Evolutionary conservation across 2,888 invertebrate genomes (phyloP).

Genomic region (Sminthurides aquaticus): DNA sequence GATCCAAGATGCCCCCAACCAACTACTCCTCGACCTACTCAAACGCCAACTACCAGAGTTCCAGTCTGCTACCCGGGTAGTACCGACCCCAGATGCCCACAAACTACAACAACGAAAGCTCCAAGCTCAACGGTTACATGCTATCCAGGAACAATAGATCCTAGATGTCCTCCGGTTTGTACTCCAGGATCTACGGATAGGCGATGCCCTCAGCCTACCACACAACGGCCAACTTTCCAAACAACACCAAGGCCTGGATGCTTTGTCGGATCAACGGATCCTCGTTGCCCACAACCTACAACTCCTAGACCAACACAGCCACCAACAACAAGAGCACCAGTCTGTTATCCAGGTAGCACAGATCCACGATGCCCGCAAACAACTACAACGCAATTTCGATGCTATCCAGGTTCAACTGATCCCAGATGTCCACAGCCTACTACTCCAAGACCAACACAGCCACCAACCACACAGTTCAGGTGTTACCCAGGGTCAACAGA

Average conservation of each 20-base stretch:
- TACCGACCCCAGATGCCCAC: constrained; percentile 28
- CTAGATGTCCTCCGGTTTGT: constrained; percentile 25
- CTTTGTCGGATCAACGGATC: constrained; percentile 27
- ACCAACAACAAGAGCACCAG: constrained; percentile 4
- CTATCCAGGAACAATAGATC: constrained; percentile 34
- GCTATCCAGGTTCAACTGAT: constrained; percentile 32
- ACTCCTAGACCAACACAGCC: constrained; percentile 30
- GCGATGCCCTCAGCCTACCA: constrained; percentile 31
- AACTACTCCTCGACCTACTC: background rate
- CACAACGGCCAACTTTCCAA: constrained; percentile 40
- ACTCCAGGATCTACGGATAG: constrained; percentile 24
- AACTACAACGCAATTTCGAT: constrained; percentile 34
- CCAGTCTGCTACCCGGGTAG: constrained; percentile 23
- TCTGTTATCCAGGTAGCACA: constrained; percentile 44
- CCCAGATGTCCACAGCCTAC: constrained; percentile 39
- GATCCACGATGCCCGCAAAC: constrained; percentile 34
- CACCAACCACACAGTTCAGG: constrained; percentile 21
- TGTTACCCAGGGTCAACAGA: background rate
- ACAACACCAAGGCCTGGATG: constrained; percentile 21
- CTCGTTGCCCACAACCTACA: constrained; percentile 37
- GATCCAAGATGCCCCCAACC: constrained; percentile 1
- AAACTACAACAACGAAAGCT: constrained; percentile 7
- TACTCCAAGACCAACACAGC: background rate
- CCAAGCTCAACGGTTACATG: constrained; percentile 11
- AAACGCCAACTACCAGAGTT: constrained; percentile 14